These are phyloP conservation scores for Urophycis tenuis DNA, from an alignment of 2,797 vertebrate species.

Conservation along the genomic window DNA sequence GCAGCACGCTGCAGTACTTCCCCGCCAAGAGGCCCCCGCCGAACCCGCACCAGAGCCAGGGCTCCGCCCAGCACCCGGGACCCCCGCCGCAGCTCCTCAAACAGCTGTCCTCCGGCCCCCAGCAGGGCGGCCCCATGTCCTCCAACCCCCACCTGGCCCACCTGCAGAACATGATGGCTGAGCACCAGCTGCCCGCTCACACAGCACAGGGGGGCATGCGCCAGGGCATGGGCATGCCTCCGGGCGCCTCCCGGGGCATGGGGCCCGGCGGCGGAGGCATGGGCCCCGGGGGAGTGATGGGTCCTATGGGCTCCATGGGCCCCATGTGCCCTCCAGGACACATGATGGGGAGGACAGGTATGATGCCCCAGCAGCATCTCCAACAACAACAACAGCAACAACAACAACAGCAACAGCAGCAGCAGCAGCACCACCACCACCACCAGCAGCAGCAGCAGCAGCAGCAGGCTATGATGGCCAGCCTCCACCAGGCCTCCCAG, in stretches of 20 bases:
- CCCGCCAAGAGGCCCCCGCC: constrained; percentile 78
- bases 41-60: constrained; percentile 66
- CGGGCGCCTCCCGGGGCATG: constrained; percentile 62
- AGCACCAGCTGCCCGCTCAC: constrained; percentile 77
- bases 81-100: constrained; percentile 87
- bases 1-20: constrained; percentile 98
- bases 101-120: constrained; percentile 75
- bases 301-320: constrained; percentile 58
- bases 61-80: constrained; percentile 48
- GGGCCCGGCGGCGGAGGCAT: constrained; percentile 61
- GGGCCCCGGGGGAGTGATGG: constrained; percentile 42
- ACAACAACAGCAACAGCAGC: constrained; percentile 66
- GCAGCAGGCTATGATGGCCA: constrained; percentile 81
- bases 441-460: constrained; percentile 58
- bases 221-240: constrained; percentile 70
- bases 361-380: constrained; percentile 78
- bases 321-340: constrained; percentile 87
- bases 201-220: constrained; percentile 71
- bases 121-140: constrained; percentile 67
- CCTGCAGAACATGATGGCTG: constrained; percentile 98
- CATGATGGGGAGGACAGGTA: constrained; percentile 91
- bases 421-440: constrained; percentile 60
- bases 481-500: constrained; percentile 72
- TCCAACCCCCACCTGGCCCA: constrained; percentile 84
- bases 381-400: constrained; percentile 62